Base-by-base conservation (phyloP, 2,888 invertebrate genomes). In the Norana najaformis region DNA sequence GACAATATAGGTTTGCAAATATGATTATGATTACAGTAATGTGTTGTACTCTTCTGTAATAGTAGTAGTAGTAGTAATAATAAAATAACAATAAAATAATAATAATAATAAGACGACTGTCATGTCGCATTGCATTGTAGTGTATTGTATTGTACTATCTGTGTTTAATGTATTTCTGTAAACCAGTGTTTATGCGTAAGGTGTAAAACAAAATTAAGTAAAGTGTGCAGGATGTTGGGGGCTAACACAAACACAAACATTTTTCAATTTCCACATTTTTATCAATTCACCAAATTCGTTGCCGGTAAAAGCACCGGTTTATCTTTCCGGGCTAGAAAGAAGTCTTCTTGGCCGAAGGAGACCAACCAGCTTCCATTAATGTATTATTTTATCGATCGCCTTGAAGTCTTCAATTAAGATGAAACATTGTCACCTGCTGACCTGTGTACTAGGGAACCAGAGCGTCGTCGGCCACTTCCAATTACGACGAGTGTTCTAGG, bases 301-400 rank as follows among this genome's bases (percentile, higher is more conserved):
- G 41, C 41, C 41, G 41, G 18, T 41, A 41, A 13, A 41, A 69
- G 69, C 69, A 16, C 4, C n/a, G 8, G 30, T 69, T 69, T 69
- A 69, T 69, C 30, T 69, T 69, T 69, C n/a, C 69, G n/a, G n/a
- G 13, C n/a, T n/a, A 69, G 69, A 69, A 69, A 69, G 30, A 30
- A 69, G 69, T 69, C 69, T 5, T 69, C 69, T 69, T 8, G 6
- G 69, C 2, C 47, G 69, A 69, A 69, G 69, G 30, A 1, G 69
- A 69, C 69, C n/a, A n/a, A 53, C 30, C 0, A 47, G 20, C 47
- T 13, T n/a, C 69, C 69, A 69, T 69, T 69, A 69, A 69, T n/a
- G 69, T 69, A 69, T n/a, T 69, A 69, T 69, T 69, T 69, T 69
- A 69, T 69, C 69, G 69, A 69, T 69, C 69, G 69, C 69, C n/a